Evolutionary conservation across 2,113 vertebrate genomes (phyloP).

Genomic region (Sula dactylatra): DNA sequence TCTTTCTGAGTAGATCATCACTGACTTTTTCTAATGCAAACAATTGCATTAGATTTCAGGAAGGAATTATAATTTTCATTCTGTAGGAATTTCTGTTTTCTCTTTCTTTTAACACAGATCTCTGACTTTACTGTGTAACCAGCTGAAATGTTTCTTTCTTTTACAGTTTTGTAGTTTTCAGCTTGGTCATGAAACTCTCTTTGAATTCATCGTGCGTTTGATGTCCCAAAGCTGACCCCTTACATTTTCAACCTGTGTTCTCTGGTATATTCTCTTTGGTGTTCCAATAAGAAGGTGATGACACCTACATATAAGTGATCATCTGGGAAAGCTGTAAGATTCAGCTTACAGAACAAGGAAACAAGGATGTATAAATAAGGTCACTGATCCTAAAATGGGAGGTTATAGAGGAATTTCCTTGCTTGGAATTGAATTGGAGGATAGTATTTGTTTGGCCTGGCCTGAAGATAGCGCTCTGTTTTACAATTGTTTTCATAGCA

Average conservation of each 20-base stretch:
- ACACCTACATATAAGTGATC: neutral
- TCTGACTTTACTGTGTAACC: neutral
- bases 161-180: neutral
- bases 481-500: neutral
- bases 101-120: neutral
- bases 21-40: neutral
- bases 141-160: neutral
- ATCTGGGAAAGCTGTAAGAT: neutral
- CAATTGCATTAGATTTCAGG: neutral
- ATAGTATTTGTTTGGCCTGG: neutral
- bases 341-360: neutral
- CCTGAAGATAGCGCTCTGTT: neutral
- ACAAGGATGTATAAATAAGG: neutral
- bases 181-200: neutral
- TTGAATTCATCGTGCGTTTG: neutral
- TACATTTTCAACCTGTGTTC: neutral
- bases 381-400: neutral
- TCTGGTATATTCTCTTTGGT: neutral
- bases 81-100: neutral
- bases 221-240: neutral
- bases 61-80: neutral
- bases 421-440: neutral
- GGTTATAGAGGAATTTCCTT: neutral
- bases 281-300: neutral
- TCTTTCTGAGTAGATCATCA: neutral